Evolutionary conservation across 2,888 invertebrate species (phyloP), one percentile per base, ranked within the genome.

Genomic region (Caradrina clavipalpis): DNA sequence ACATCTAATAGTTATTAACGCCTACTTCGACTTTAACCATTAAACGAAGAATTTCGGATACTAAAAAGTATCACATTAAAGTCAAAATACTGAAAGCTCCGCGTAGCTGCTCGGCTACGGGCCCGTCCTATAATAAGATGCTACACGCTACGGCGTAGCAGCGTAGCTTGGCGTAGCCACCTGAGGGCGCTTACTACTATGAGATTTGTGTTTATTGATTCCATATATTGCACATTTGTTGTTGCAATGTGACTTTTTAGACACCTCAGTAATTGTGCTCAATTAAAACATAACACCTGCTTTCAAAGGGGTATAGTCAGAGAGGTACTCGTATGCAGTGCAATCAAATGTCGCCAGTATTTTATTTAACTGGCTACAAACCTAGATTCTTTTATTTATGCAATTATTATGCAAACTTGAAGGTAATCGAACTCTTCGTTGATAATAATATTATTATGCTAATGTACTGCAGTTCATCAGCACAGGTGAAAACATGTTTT

Each of bases 131-230:
- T 45, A 51, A 19, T 31, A 26, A 64, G 31, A 15, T 15, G 78
- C 78, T 73, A 73, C 75, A 62, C 8, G 78, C 76, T 77, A 77
- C 77, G 77, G 47, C 77, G 77, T 78, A 78, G 77, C 13, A 1
- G 59, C 81, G 77, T 78, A 78, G 77, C 78, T 65, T 26, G 1
- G 45, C 78, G 77, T 81, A 77, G 77, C 65, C 39, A 56, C 35
- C 22, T 42, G 55, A 19, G 53, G 49, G 8, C 39, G 49, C 19
- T 19, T 47, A 19, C n/a, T 17, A 42, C 21, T 15, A 31, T 53
- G 11, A 42, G 4, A 42, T 22, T 61, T 13, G 19, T 22, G 57
- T 68, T 58, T 15, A 35, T 17, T 56, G 10, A 53, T 26, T 22
- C 11, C 1, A 47, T 26, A 21, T 45, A 1, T 0, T 45, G 49